These are phyloP conservation scores for Salvelinus alpinus DNA, from an alignment of 2,113 vertebrate genomes.

Conservation along the genomic window DNA sequence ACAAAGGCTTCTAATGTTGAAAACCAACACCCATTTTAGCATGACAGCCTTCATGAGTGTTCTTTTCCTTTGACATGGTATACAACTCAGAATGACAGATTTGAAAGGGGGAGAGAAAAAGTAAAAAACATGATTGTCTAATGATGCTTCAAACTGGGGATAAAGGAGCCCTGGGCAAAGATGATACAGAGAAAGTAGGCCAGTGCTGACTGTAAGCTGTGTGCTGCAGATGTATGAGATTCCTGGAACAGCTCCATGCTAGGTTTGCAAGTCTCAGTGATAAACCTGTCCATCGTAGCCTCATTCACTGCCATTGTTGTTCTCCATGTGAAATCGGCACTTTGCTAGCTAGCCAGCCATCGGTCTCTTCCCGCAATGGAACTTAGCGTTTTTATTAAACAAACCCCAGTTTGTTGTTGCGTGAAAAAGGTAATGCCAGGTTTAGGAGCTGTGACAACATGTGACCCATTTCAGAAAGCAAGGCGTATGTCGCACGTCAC, in stretches of 20 bases:
- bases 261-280: constrained; percentile 32
- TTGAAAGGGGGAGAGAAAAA: background rate
- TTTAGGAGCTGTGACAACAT: no score
- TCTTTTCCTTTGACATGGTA: no score
- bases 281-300: constrained; percentile 26
- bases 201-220: constrained; percentile 32
- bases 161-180: constrained; percentile 45
- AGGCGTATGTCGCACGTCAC: no score
- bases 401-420: no score
- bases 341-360: background rate
- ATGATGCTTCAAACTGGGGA: constrained; percentile 43
- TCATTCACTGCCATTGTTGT: constrained; percentile 11
- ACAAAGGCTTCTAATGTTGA: no score
- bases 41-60: no score
- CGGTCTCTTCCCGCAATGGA: background rate
- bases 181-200: constrained; percentile 65
- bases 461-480: no score
- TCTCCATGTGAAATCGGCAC: background rate
- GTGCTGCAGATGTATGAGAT: constrained; percentile 50
- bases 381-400: background rate
- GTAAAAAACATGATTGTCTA: constrained; percentile 4
- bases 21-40: no score
- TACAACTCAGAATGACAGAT: no score
- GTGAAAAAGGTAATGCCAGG: no score
- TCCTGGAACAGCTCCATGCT: constrained; percentile 46